Base-by-base conservation (phyloP, 2,113 vertebrate genomes). In the Xyliphius kryptos region DNA sequence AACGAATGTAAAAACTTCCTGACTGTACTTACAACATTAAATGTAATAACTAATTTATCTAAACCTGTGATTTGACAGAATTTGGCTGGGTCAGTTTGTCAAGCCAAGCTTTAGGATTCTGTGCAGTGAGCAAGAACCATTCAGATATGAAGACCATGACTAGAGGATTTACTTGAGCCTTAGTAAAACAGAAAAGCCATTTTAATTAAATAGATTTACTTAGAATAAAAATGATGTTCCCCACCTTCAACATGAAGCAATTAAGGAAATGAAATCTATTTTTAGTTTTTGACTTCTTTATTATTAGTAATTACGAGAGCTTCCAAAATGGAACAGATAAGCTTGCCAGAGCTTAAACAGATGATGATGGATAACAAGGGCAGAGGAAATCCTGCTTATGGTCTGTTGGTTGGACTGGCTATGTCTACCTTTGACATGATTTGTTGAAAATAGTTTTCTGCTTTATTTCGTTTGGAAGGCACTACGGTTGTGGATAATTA, bases 351-450 rank as follows among this genome's bases (percentile, higher is more conserved):
- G 41, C 16, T 32, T 50, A 7, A n/a, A 8, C 21, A 38, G 32
- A 63, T 8, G 19, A 38, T 16, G 17, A 52, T 19, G 3, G 17
- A 46, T 58, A 51, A 70, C 41, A 52, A 66, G 58, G 19, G n/a
- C 44, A 54, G 48, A 56, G 57, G 46, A 71, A 66, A 43, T 56
- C 63, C 57, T 71, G 60, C 56, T 71, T 66, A 49, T 58, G 44
- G 54, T 7, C 52, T 57, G 52, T 36, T 14, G 38, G 46, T 56
- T n/a, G 19, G 44, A 61, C 51, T 14, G 44, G 20, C 32, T 61
- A 41, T 32, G 13, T 43, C 26, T 32, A 32, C 7, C 26, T 32
- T 32, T 32, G 26, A 32, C 26, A 32, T 32, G 26, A 5, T 32
- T 32, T 32, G 7, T 32, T 32, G 4, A 5, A 5, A 32, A 5